A percentile compares a stretch with the other conserved stretches of the same genome.
Conservation (phyloP, 2,797 vertebrate genomes). For the Cyprinodon diabolis region DNA sequence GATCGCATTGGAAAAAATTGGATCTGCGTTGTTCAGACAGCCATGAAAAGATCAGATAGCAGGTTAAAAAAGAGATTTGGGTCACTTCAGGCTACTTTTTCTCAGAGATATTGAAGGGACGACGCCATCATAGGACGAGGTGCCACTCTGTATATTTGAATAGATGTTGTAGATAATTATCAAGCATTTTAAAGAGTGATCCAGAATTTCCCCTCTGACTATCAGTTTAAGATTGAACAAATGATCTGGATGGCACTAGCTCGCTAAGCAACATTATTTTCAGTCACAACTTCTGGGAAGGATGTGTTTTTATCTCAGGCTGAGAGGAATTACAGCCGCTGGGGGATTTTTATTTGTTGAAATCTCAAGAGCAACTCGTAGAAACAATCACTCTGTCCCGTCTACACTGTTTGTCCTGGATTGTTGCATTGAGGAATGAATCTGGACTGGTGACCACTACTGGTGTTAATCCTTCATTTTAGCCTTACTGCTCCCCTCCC, state of each 20-base stretch:
- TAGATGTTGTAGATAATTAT: not conserved
- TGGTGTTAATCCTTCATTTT: constrained; percentile 32
- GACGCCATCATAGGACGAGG: constrained; percentile 2
- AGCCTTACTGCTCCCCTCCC: constrained; percentile 29
- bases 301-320: not conserved
- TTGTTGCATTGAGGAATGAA: constrained; percentile 15
- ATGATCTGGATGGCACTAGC: not conserved
- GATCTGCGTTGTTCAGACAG: no score
- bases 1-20: no score
- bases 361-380: not conserved
- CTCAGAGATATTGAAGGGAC: not conserved
- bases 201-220: not conserved
- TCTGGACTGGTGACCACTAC: constrained; percentile 8
- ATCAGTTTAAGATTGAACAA: not conserved
- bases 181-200: constrained; percentile 3
- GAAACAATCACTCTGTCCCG: not conserved
- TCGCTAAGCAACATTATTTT: not conserved
- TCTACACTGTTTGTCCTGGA: not conserved
- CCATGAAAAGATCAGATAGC: no score
- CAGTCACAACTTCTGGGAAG: not conserved
- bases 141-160: not conserved
- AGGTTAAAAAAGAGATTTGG: no score
- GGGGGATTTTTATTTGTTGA: not conserved
- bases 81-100: no score
- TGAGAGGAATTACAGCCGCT: not conserved